Evolutionary conservation across 2,113 vertebrate species (phyloP), one percentile per base, ranked within the genome.

Genomic region (Eclectus roratus): DNA sequence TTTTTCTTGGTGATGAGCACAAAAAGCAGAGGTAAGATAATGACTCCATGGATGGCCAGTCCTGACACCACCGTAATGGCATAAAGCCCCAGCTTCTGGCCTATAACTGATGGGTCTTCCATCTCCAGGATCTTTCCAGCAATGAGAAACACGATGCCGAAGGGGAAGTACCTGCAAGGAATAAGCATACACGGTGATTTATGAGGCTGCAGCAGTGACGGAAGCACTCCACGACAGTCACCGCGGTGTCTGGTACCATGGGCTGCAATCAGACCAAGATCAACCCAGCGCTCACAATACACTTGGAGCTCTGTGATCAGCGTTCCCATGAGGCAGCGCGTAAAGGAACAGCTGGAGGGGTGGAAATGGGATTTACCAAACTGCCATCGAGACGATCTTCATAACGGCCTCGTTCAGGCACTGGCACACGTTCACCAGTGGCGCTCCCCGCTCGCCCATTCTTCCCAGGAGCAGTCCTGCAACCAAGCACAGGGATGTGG

Each of bases 91-190:
- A 99, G 95, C 92, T 98, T 99, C 97, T 96, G 98, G 5, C 98
- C 98, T 47, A 98, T 96, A 3, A 98, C 97, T 0, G 93, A 97
- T 1, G 98, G 99, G 44, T 99, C 98, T 60, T 98, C 98, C 98
- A 99, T 99, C 95, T 99, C 98, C 97, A 99, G 84, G 93, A 99
- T 99, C 97, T 99, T 99, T 5, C 98, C 99, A 10, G 99, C 98
- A 15, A 99, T 98, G 82, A 99, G 98, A 92, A 99, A 99, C 64
- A 99, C 97, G 52, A 99, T 99, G 33, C 99, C 99, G 11, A 99
- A 99, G 11, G 99, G 99, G 77, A 99, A 99, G 92, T 99, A 99
- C 99, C 99, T 99, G 95, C 43, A 60, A 44, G 71, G 31, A 65
- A 39, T 4, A 63, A 77, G 21, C 61, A 49, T 23, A 15, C 60